phyloP scores from a whole-genome alignment of 2,113 vertebrate genomes.

The Nerophis ophidion region DNA sequence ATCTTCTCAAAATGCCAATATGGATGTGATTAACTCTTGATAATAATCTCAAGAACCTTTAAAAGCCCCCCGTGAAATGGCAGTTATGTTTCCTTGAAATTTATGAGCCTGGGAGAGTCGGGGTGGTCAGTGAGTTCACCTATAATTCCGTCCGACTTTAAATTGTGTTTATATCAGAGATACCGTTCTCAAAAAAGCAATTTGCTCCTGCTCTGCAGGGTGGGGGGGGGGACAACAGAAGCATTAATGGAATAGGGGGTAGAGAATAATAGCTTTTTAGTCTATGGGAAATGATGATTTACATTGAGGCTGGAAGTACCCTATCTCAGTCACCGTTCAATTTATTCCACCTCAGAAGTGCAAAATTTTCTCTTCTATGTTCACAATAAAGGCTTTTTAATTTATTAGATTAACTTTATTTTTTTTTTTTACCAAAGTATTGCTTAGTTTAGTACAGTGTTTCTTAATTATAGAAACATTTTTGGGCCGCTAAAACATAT shows the following conservation, averaged over 20 bases:
- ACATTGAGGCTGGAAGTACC: background rate
- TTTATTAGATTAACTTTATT: too few species aligned
- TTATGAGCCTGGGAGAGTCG: background rate
- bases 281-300: background rate
- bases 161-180: background rate
- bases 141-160: background rate
- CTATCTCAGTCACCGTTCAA: background rate
- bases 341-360: background rate
- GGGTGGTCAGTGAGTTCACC: background rate
- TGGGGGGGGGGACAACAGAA: background rate
- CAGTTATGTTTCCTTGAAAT: background rate
- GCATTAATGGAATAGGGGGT: background rate
- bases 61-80: background rate
- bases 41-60: constrained; percentile 2
- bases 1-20: background rate
- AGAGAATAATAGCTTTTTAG: background rate
- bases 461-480: too few species aligned
- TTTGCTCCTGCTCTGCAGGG: background rate
- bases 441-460: too few species aligned
- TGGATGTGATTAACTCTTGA: constrained; percentile 1
- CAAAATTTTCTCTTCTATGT: background rate
- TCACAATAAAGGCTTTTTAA: background rate
- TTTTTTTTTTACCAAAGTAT: too few species aligned
- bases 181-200: constrained; percentile 1
- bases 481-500: too few species aligned